phyloP scores from a whole-genome alignment of 2,113 vertebrate species.

The Alosa alosa region DNA sequence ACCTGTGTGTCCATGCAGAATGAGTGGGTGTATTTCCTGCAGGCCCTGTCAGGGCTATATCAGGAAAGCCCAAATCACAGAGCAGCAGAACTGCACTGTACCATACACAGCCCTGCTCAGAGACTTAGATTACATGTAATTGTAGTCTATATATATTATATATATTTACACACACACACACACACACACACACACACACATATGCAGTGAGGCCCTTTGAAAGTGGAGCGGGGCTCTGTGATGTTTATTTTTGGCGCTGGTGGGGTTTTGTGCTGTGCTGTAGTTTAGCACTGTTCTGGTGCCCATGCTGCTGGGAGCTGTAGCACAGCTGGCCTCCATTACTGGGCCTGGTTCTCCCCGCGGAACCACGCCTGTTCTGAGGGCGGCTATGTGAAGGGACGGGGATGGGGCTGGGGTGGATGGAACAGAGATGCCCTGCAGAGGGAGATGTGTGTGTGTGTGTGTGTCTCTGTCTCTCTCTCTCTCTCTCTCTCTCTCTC shows the following conservation, averaged over 20 bases:
- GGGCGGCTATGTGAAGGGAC: not conserved
- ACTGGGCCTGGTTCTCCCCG: not conserved
- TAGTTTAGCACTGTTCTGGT: not conserved
- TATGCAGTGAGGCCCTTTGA: not conserved
- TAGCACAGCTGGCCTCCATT: not conserved
- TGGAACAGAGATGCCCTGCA: too few relatives aligned
- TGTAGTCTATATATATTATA: constrained; percentile 4
- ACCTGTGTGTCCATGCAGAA: not conserved
- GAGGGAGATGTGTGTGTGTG: too few relatives aligned
- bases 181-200: constrained; percentile 2
- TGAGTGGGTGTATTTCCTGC: not conserved
- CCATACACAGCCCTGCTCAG: not conserved
- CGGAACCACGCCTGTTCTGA: not conserved
- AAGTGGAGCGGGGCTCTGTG: not conserved
- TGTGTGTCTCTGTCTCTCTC: too few relatives aligned
- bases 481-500: not conserved
- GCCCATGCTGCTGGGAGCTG: not conserved
- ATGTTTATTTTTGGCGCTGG: not conserved
- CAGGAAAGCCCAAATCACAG: constrained; percentile 15
- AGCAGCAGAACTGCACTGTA: not conserved
- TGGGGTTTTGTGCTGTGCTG: not conserved
- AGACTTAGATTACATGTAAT: constrained; percentile 17
- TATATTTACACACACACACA: not conserved
- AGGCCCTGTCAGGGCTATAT: not conserved
- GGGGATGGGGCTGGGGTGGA: too few relatives aligned